Evolutionary conservation across 2,113 vertebrate species (phyloP).

Genomic region (Cygnus atratus): DNA sequence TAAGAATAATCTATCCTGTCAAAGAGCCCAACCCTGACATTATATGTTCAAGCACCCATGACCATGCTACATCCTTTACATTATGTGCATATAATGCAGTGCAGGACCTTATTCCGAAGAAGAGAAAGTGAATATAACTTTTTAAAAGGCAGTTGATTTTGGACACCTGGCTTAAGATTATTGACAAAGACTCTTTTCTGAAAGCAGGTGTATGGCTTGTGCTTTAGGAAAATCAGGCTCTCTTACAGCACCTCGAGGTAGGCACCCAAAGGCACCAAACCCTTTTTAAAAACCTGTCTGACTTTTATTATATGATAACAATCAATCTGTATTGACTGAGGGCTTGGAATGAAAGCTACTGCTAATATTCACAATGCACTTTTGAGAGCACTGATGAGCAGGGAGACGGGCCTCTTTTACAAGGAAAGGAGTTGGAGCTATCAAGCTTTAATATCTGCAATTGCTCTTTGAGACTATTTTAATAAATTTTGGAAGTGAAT

Average conservation of each 20-base stretch:
- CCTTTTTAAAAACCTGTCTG: background rate
- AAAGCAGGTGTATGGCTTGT: fast-evolving
- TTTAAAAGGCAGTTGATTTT: background rate
- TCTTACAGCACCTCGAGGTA: background rate
- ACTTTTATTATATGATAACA: background rate
- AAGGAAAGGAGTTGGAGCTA: background rate
- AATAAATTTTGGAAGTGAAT: background rate
- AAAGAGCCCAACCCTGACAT: background rate
- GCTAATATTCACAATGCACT: background rate
- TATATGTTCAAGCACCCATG: fast-evolving
- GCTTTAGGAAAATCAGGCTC: background rate
- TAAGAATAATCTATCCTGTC: background rate
- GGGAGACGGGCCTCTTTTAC: background rate
- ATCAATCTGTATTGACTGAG: background rate
- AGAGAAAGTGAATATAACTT: background rate
- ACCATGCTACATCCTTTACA: fast-evolving
- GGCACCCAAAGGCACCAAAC: background rate
- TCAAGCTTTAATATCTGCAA: background rate
- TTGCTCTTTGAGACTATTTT: background rate
- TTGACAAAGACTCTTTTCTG: background rate
- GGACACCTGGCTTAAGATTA: too few relatives aligned
- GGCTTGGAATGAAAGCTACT: background rate
- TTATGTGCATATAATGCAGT: background rate
- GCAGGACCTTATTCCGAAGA: background rate
- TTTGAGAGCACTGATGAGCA: background rate